These are phyloP conservation scores for Parazoanthus darwini DNA, from an alignment of 92 coral and sea anemone genomes.

Conservation along the genomic window DNA sequence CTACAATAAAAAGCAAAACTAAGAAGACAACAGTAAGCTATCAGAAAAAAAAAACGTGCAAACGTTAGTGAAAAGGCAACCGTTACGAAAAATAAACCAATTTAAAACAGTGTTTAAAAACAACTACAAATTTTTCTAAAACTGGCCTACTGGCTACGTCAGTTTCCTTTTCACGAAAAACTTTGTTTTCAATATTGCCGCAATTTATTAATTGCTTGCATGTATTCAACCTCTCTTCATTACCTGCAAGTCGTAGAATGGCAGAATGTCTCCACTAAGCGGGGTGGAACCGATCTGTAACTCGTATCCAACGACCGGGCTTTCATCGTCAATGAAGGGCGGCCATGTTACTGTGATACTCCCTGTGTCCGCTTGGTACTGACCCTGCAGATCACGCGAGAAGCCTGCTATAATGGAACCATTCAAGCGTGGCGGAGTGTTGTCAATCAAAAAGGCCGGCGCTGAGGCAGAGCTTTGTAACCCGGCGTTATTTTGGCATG, in stretches of 20 bases:
- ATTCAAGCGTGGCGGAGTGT: conserved; percentile 62
- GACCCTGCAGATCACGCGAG: conserved; percentile 55
- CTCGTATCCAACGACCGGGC: conserved; percentile 70
- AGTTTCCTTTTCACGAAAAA: neutral
- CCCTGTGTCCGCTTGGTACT: conserved; percentile 56
- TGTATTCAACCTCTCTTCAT: neutral
- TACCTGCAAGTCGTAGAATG: conserved; percentile 52
- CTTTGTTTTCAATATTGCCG: no score
- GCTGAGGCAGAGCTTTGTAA: conserved; percentile 52
- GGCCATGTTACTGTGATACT: conserved; percentile 64
- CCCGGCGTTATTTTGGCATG: conserved; percentile 69
- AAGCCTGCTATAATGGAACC: conserved; percentile 56
- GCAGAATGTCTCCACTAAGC: conserved; percentile 55
- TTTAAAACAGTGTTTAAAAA: no score
- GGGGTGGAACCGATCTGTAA: conserved; percentile 62
- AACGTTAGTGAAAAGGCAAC: no score
- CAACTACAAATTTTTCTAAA: no score
- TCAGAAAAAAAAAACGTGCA: no score
- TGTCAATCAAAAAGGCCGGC: conserved; percentile 62
- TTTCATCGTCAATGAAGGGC: conserved; percentile 69
- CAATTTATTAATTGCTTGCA: neutral
- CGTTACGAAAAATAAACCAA: no score
- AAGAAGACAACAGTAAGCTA: no score
- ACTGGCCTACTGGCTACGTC: no score
- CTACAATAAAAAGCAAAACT: no score